Evolutionary conservation across 2,113 vertebrate genomes (phyloP).

Genomic region (Xenopus laevis): DNA sequence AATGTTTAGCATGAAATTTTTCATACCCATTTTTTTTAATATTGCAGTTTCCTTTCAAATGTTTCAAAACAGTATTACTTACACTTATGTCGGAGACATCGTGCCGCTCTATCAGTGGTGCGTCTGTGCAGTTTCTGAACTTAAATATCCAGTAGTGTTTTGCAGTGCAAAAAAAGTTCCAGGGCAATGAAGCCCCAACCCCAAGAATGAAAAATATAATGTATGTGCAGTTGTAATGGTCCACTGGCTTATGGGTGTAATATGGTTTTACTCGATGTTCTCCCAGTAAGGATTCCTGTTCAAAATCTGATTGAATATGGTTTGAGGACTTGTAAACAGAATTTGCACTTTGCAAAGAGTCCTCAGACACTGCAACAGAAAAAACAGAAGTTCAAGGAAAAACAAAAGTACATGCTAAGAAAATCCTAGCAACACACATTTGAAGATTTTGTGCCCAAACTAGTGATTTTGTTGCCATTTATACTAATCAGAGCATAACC

Average conservation of each 20-base stretch:
- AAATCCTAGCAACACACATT: too few species aligned
- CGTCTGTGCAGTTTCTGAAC: conserved; percentile 72
- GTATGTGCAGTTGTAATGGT: conserved; percentile 74
- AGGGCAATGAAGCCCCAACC: conserved; percentile 82
- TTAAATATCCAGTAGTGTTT: conserved; percentile 96
- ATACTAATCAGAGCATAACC: too few species aligned
- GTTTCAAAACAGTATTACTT: conserved; percentile 53
- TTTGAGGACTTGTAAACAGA: conserved; percentile 26
- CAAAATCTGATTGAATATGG: conserved; percentile 12
- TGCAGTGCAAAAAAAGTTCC: conserved; percentile 94
- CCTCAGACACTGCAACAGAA: conserved; percentile 51
- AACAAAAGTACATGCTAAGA: too few species aligned
- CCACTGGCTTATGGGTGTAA: conserved; percentile 64
- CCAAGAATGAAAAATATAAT: conserved; percentile 90
- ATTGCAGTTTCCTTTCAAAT: too few species aligned
- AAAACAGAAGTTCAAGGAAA: too few species aligned
- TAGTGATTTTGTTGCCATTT: too few species aligned
- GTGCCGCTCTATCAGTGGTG: neutral
- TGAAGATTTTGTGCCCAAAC: too few species aligned
- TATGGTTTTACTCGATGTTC: conserved; percentile 51
- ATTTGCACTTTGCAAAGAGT: conserved; percentile 36
- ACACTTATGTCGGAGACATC: conserved; percentile 67
- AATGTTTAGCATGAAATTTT: too few species aligned
- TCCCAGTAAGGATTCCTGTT: conserved; percentile 60
- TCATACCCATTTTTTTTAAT: too few species aligned